Evolutionary conservation across 2,113 vertebrate genomes (phyloP).

Genomic region (Carlito syrichta): DNA sequence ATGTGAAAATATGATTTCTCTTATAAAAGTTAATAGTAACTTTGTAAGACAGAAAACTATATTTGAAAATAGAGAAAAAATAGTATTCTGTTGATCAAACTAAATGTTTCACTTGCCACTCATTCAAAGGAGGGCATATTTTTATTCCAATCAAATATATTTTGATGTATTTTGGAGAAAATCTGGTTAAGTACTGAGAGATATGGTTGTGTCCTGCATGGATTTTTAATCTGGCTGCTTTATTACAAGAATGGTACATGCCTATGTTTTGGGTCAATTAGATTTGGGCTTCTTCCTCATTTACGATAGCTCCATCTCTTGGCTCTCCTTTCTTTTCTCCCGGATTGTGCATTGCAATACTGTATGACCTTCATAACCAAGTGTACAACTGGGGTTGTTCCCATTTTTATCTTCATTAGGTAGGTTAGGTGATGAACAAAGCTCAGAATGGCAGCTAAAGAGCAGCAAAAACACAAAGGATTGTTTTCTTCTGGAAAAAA

Average conservation of each 20-base stretch:
- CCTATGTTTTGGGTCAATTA: not conserved
- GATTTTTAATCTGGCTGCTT: not conserved
- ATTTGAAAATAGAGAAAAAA: constrained; percentile 37
- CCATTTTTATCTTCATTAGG: constrained; percentile 23
- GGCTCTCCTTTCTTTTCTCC: not conserved
- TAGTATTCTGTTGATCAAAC: not conserved
- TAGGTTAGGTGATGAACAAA: not conserved
- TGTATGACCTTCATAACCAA: not conserved
- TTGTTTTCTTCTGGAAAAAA: not conserved
- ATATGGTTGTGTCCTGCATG: not conserved
- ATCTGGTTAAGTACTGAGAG: not conserved
- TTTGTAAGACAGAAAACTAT: constrained; percentile 51
- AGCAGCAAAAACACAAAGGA: not conserved
- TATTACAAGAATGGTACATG: not conserved
- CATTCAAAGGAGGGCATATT: not conserved
- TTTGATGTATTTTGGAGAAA: not conserved
- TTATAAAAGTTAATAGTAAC: constrained; percentile 64
- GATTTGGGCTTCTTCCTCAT: not conserved
- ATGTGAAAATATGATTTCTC: constrained; percentile 70
- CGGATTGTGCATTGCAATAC: not conserved
- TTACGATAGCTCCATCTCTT: not conserved
- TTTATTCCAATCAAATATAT: not conserved
- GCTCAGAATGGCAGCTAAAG: not conserved
- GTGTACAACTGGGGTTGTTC: not conserved
- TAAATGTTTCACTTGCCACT: not conserved